These are phyloP conservation scores for Dunckerocampus dactyliophorus DNA, from an alignment of 2,113 vertebrate genomes.

Conservation along the genomic window DNA sequence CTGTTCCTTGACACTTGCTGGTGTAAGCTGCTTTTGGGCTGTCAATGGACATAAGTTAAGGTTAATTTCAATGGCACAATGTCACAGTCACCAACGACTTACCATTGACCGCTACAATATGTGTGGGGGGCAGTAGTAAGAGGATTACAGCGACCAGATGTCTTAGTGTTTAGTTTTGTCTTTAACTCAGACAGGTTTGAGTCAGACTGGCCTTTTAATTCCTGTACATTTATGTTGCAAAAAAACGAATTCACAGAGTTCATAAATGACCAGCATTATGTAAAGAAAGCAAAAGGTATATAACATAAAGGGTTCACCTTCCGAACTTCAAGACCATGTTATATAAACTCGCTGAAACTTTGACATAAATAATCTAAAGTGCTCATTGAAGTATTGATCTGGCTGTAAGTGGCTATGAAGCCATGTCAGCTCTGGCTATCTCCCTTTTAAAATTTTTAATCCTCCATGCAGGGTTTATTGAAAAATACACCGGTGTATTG, in stretches of 20 bases:
- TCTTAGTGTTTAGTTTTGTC: slow-evolving; percentile 59
- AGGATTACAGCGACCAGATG: slow-evolving; percentile 66
- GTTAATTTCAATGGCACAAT: slow-evolving; percentile 68
- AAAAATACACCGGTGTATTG: slow-evolving; percentile 31
- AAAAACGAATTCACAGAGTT: background rate
- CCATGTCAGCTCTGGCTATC: slow-evolving; percentile 31
- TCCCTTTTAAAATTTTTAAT: slow-evolving; percentile 36
- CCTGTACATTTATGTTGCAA: background rate
- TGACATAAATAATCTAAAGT: slow-evolving; percentile 68
- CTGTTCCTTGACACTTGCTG: slow-evolving; percentile 57
- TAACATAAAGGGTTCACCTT: slow-evolving; percentile 22
- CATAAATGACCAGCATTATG: slow-evolving; percentile 16
- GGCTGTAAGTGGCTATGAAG: slow-evolving; percentile 40
- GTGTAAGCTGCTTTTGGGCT: slow-evolving; percentile 62
- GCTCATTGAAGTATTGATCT: slow-evolving; percentile 63
- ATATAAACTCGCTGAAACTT: slow-evolving; percentile 54
- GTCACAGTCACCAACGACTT: slow-evolving; percentile 55
- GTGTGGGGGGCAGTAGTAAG: slow-evolving; percentile 45
- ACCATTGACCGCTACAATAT: slow-evolving; percentile 28
- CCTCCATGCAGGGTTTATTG: slow-evolving; percentile 51
- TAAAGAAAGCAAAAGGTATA: slow-evolving; percentile 26
- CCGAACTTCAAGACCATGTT: slow-evolving; percentile 39
- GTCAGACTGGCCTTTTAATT: slow-evolving; percentile 6
- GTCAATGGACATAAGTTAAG: slow-evolving; percentile 65
- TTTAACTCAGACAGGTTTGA: slow-evolving; percentile 42